A percentile compares a stretch with the other conserved stretches of the same genome.
These are phyloP conservation scores for Troides oblongomaculatus DNA, from an alignment of 2,888 invertebrate genomes.

Conservation along the genomic window DNA sequence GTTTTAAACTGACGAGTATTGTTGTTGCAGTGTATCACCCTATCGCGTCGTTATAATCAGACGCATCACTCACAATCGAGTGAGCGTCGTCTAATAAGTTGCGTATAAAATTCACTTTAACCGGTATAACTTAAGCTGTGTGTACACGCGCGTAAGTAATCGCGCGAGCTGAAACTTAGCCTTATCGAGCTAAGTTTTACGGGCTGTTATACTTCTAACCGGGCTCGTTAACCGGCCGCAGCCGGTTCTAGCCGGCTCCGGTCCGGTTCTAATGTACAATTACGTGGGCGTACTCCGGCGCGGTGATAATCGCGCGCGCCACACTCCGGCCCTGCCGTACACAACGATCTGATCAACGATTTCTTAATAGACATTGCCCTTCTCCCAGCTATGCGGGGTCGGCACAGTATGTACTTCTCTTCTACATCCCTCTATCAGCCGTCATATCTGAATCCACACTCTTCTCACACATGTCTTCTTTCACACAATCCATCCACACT, in stretches of 20 bases:
- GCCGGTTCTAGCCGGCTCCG: slow-evolving; percentile 42
- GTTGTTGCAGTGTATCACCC: too few relatives aligned
- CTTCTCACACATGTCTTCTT: too few relatives aligned
- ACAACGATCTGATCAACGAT: not conserved
- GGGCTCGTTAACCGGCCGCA: slow-evolving; percentile 41
- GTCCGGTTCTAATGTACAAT: slow-evolving; percentile 51
- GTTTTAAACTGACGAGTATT: too few relatives aligned
- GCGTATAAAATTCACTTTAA: slow-evolving; percentile 10
- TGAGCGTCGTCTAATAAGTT: too few relatives aligned
- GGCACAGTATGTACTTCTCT: too few relatives aligned
- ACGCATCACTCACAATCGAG: too few relatives aligned
- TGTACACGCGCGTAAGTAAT: slow-evolving; percentile 32
- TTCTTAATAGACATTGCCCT: too few relatives aligned
- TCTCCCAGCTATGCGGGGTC: too few relatives aligned
- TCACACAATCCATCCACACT: too few relatives aligned
- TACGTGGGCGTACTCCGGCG: slow-evolving; percentile 41
- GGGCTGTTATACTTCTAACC: slow-evolving; percentile 41
- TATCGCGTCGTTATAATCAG: too few relatives aligned
- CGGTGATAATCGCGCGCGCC: slow-evolving; percentile 34
- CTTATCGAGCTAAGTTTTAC: slow-evolving; percentile 41
- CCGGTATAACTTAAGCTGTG: slow-evolving; percentile 18
- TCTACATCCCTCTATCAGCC: too few relatives aligned
- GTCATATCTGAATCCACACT: too few relatives aligned
- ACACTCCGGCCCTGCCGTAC: slow-evolving; percentile 26
- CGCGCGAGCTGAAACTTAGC: slow-evolving; percentile 36